Conservation (phyloP, 2,797 vertebrate genomes). For the Alfaro cultratus region DNA sequence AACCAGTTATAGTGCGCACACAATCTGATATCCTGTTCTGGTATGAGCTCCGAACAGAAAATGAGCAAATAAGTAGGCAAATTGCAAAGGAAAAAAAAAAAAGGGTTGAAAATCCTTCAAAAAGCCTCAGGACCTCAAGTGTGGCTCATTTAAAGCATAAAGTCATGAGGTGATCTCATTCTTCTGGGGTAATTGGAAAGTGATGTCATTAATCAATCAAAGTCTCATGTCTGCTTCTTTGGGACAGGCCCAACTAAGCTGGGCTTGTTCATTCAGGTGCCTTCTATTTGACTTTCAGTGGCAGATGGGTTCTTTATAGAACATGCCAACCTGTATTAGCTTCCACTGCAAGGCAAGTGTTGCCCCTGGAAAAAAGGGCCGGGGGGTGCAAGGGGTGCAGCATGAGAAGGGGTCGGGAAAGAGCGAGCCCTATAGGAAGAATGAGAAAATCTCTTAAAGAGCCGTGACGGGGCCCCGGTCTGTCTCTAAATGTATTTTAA, state of each 20-base stretch:
- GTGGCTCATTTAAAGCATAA: not conserved
- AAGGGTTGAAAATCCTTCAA: not conserved
- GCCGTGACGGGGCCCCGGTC: slow-evolving; percentile 86
- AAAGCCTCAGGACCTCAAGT: not conserved
- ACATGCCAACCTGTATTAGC: slow-evolving; percentile 90
- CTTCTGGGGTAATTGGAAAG: slow-evolving; percentile 7
- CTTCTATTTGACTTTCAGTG: slow-evolving; percentile 81
- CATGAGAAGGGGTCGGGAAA: slow-evolving; percentile 20
- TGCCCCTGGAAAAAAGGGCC: slow-evolving; percentile 83
- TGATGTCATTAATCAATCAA: slow-evolving; percentile 28
- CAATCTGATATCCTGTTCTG: not conserved
- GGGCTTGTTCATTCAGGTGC: slow-evolving; percentile 74
- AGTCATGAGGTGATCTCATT: slow-evolving; percentile 8
- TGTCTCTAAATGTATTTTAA: slow-evolving; percentile 93
- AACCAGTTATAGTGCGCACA: not conserved
- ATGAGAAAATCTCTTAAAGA: slow-evolving; percentile 91
- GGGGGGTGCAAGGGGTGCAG: not conserved
- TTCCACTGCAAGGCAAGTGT: slow-evolving; percentile 86
- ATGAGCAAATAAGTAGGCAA: not conserved
- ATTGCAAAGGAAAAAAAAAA: not conserved
- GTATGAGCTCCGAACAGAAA: not conserved
- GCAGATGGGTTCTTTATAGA: slow-evolving; percentile 92
- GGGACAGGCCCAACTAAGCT: slow-evolving; percentile 56
- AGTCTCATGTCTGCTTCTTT: slow-evolving; percentile 21
- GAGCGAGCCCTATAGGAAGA: slow-evolving; percentile 74